Conservation (phyloP, 2,113 vertebrate species). For the Odocoileus virginianus region DNA sequence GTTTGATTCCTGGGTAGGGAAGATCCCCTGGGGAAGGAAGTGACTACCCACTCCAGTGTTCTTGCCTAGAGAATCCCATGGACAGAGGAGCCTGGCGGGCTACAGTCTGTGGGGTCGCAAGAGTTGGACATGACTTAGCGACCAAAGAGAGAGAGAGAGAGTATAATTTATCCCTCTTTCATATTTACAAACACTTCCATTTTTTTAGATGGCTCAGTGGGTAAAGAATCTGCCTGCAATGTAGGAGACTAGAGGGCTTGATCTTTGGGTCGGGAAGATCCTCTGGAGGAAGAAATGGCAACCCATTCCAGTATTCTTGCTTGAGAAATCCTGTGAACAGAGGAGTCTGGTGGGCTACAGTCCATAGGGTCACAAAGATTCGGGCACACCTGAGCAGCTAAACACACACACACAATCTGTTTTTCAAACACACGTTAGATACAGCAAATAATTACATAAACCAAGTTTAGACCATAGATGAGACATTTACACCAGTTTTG, state of each 20-base stretch:
- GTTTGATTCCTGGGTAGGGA: no score
- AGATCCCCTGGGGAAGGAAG: no score
- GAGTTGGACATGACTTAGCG: no score
- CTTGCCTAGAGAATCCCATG: no score
- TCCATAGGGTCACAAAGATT: neutral
- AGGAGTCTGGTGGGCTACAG: neutral
- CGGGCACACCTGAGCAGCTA: neutral
- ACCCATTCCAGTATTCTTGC: neutral
- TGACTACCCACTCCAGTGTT: no score
- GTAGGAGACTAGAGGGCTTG: neutral
- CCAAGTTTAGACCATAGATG: neutral
- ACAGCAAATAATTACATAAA: neutral
- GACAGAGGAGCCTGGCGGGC: no score
- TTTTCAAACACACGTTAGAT: neutral
- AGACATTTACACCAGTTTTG: neutral
- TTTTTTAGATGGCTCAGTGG: neutral
- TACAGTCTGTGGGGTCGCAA: no score
- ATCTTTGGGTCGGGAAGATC: neutral
- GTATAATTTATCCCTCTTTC: neutral
- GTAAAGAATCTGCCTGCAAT: neutral
- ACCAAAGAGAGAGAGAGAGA: no score
- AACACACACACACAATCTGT: neutral
- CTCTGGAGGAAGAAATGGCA: neutral
- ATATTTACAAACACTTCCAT: neutral
- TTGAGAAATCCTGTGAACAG: neutral